phyloP scores from a whole-genome alignment of 1,140 invertebrate species.

The Nasonia vitripennis region DNA sequence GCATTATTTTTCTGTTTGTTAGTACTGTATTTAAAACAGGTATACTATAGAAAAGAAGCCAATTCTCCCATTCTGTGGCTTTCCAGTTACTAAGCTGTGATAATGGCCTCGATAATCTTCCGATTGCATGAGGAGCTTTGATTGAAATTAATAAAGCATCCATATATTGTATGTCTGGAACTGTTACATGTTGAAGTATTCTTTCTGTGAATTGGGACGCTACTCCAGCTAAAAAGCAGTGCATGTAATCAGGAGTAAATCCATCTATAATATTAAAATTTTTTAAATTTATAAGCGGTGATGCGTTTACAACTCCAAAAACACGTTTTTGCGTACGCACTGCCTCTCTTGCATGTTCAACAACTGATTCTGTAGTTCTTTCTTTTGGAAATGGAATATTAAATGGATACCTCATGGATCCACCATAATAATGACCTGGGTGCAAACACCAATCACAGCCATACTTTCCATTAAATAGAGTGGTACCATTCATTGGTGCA shows the following conservation, averaged over 20 bases:
- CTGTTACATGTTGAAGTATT: too few species aligned
- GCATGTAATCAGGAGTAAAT: background rate
- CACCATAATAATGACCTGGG: background rate
- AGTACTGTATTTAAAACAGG: background rate
- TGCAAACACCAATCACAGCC: slow-evolving; percentile 1
- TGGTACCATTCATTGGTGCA: background rate
- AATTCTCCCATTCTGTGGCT: slow-evolving; percentile 20
- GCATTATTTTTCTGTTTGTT: too few species aligned
- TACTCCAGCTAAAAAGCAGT: background rate
- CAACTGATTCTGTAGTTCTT: background rate
- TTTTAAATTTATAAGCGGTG: background rate
- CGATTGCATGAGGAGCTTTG: background rate
- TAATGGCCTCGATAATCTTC: slow-evolving; percentile 1
- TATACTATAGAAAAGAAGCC: slow-evolving; percentile 6
- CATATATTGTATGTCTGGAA: background rate
- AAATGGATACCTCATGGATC: background rate
- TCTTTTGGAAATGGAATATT: background rate
- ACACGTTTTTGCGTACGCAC: too few species aligned
- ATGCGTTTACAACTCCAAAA: background rate
- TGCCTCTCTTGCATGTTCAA: background rate
- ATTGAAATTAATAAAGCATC: too few species aligned
- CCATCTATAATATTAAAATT: background rate
- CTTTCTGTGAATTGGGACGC: background rate
- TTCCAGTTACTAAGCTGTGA: background rate
- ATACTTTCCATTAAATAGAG: background rate